Conservation (phyloP, 2,797 vertebrate species). For the Prionace glauca region DNA sequence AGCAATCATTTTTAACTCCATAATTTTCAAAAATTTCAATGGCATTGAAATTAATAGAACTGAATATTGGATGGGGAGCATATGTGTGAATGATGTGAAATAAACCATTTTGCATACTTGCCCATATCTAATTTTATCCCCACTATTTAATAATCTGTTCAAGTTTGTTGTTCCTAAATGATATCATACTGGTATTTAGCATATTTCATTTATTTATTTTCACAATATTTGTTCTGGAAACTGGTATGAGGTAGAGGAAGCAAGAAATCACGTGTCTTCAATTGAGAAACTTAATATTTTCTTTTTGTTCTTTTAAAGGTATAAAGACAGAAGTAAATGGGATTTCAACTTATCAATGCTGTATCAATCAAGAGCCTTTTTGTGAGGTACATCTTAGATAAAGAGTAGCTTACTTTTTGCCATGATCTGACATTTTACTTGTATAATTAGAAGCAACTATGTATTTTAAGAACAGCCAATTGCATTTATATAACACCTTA, state of each 20-base stretch:
- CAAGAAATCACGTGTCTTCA: not conserved
- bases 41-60: not conserved
- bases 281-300: not conserved
- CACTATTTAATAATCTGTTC: not conserved
- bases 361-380: slow-evolving; percentile 4
- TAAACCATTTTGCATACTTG: not conserved
- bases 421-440: not conserved
- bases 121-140: not conserved
- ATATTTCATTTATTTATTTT: not conserved
- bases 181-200: not conserved
- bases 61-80: not conserved
- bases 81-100: not conserved
- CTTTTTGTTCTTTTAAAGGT: slow-evolving; percentile 27
- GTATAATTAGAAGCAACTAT: not conserved
- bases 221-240: not conserved
- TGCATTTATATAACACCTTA: not conserved
- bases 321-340: not conserved
- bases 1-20: too few species aligned
- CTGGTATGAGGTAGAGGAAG: not conserved
- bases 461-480: not conserved
- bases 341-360: slow-evolving; percentile 38
- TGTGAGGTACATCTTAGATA: slow-evolving; percentile 28
- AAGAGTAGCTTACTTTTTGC: not conserved
- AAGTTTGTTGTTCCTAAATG: not conserved
- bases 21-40: too few species aligned